Percentiles rank a stretch among this genome's conserved stretches.
Conservation (phyloP, 1,140 invertebrate species). For the Cherax destructor region DNA sequence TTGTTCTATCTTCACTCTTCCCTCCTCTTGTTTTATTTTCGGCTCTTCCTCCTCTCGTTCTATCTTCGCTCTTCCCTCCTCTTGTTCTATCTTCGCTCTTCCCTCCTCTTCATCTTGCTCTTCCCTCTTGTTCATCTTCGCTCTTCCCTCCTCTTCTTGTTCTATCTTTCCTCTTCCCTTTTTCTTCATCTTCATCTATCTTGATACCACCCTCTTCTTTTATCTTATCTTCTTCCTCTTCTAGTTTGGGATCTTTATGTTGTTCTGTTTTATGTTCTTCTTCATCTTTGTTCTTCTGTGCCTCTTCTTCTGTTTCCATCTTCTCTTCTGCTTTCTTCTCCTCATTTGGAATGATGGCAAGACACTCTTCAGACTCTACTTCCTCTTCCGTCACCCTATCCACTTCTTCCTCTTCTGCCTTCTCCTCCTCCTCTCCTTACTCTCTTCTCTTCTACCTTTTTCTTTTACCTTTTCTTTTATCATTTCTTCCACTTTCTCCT, state of each 20-base stretch:
- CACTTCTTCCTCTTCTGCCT: constrained; percentile 9
- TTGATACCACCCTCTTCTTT: background rate
- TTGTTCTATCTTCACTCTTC: background rate
- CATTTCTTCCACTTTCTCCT: constrained; percentile 57
- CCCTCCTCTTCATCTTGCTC: too few relatives aligned
- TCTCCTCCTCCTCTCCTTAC: background rate
- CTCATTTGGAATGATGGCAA: background rate
- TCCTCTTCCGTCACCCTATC: background rate
- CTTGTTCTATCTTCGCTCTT: too few relatives aligned
- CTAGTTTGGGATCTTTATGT: background rate
- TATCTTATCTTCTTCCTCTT: background rate
- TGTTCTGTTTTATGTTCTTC: background rate
- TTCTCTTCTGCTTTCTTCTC: background rate
- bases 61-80: too few relatives aligned
- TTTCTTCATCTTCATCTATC: background rate
- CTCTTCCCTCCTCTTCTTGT: too few relatives aligned
- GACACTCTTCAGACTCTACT: constrained; percentile 38
- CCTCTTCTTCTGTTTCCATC: background rate
- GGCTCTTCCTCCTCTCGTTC: too few relatives aligned
- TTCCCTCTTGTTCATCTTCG: too few relatives aligned
- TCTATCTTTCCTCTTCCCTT: background rate
- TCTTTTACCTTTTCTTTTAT: constrained; percentile 19
- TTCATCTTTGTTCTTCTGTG: background rate
- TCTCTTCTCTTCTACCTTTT: background rate
- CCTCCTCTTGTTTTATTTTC: too few relatives aligned